Percentiles rank a stretch among this genome's conserved stretches.
Conservation (phyloP, 2,113 vertebrate species). For the Pluvianellus socialis region DNA sequence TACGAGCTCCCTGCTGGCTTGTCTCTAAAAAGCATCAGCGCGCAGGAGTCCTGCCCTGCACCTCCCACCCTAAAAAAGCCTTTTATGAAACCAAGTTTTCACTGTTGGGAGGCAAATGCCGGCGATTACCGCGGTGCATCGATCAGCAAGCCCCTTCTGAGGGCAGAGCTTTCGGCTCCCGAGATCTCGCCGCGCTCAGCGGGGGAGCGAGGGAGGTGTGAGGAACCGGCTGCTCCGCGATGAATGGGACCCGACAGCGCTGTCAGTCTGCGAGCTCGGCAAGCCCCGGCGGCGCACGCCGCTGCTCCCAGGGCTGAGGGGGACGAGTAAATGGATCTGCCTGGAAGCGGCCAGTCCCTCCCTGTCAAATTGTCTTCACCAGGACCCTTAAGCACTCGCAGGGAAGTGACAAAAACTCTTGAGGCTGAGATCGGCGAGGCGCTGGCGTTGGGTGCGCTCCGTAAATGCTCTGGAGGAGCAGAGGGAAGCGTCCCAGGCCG, state of each 20-base stretch:
- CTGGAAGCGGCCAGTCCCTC: not conserved
- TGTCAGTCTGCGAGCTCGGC: not conserved
- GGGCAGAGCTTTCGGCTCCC: not conserved
- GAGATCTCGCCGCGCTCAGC: not conserved
- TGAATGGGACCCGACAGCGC: not conserved
- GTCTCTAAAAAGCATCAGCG: not conserved
- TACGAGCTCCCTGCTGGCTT: not conserved
- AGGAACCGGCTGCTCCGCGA: not conserved
- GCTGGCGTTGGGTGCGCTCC: not conserved
- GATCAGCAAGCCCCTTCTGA: not conserved
- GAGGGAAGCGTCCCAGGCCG: not conserved
- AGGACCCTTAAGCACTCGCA: not conserved
- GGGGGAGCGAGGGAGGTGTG: slow-evolving; percentile 5
- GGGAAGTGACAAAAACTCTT: not conserved
- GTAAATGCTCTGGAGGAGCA: not conserved
- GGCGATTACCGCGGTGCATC: not conserved
- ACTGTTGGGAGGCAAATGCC: not conserved
- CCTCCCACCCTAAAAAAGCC: slow-evolving; percentile 11
- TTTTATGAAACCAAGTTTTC: slow-evolving; percentile 24
- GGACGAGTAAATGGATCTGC: not conserved
- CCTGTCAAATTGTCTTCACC: not conserved
- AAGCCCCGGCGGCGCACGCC: not conserved
- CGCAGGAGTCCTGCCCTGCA: not conserved
- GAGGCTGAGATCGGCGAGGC: not conserved
- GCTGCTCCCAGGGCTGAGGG: not conserved